These are phyloP conservation scores for Tolypeutes matacus DNA, from an alignment of 2,797 vertebrate genomes.

Conservation along the genomic window DNA sequence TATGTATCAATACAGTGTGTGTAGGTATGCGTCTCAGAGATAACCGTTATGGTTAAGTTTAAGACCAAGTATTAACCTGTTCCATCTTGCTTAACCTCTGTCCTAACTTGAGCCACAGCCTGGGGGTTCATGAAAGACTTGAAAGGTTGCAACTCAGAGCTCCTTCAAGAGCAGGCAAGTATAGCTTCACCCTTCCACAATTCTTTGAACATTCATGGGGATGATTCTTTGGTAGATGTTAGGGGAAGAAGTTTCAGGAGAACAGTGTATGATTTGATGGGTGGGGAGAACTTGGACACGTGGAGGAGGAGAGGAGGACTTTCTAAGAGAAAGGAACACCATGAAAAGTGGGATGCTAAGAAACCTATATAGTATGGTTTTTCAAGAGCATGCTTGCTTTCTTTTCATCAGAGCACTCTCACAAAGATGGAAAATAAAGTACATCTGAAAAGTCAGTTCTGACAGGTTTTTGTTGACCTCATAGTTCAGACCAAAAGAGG, in stretches of 20 bases:
- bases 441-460: constrained; percentile 36
- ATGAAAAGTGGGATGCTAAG: background rate
- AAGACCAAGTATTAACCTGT: background rate
- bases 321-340: background rate
- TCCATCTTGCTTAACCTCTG: constrained; percentile 8
- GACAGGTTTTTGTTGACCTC: constrained; percentile 39
- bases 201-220: background rate
- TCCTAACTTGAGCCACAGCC: background rate
- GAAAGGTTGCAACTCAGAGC: background rate
- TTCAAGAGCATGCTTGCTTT: background rate
- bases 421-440: background rate
- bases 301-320: background rate
- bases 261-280: background rate
- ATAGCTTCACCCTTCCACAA: background rate
- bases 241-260: background rate
- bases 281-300: background rate
- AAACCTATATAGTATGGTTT: background rate
- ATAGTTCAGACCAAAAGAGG: background rate
- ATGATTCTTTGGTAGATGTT: background rate
- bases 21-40: background rate
- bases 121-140: background rate
- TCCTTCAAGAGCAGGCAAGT: background rate
- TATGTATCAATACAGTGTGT: background rate
- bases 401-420: background rate
- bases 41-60: background rate